A percentile compares a stretch with the other conserved stretches of the same genome.
These are phyloP conservation scores for Polyodon spathula DNA, from an alignment of 2,113 vertebrate species.

Conservation along the genomic window DNA sequence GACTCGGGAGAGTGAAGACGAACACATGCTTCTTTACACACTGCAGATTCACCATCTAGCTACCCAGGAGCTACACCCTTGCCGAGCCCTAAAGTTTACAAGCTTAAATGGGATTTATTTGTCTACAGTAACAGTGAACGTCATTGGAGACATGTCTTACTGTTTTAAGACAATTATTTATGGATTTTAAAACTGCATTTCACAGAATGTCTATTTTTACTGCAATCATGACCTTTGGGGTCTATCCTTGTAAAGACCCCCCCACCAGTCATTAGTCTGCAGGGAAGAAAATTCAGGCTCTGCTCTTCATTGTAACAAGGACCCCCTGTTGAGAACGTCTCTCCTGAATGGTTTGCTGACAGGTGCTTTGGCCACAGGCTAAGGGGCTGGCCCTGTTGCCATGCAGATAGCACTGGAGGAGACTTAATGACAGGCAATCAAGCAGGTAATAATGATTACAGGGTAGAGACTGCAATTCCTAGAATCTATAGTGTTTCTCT, in stretches of 20 bases:
- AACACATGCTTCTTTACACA: too few species aligned
- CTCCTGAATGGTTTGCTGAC: conserved; percentile 25
- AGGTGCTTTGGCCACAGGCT: conserved; percentile 28
- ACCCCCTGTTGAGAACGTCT: neutral
- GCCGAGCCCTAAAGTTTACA: too few species aligned
- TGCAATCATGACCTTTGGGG: neutral
- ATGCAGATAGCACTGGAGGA: conserved; percentile 54
- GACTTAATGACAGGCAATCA: conserved; percentile 55
- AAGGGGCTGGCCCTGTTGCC: conserved; percentile 38
- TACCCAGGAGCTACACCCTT: too few species aligned
- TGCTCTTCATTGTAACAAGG: neutral
- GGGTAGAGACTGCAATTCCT: conserved; percentile 27
- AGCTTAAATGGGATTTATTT: too few species aligned
- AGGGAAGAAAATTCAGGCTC: neutral
- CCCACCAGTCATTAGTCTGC: neutral
- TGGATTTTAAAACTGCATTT: too few species aligned
- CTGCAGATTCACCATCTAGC: too few species aligned
- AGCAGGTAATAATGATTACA: conserved; percentile 47
- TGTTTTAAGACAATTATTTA: neutral
- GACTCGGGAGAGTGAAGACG: too few species aligned
- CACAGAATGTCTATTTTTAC: too few species aligned
- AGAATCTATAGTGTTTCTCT: conserved; percentile 18
- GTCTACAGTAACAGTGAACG: too few species aligned
- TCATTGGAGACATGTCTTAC: too few species aligned
- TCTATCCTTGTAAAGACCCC: conserved; percentile 4